Evolutionary conservation across 2,113 vertebrate species (phyloP).

Genomic region (Brachirus orientalis): DNA sequence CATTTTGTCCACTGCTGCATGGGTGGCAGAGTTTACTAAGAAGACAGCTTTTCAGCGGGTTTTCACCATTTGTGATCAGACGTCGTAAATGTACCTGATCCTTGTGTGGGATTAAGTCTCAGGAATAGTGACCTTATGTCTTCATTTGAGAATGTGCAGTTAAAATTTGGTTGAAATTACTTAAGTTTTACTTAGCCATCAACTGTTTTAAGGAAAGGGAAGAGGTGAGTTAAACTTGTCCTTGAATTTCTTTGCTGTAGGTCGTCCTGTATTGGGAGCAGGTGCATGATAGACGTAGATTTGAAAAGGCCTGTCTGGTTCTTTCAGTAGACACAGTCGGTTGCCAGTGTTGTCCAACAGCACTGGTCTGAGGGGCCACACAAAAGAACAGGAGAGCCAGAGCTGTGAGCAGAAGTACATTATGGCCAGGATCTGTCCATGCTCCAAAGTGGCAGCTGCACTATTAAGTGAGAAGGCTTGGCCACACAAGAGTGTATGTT

Average conservation of each 20-base stretch:
- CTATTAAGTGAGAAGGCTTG: slow-evolving; percentile 24
- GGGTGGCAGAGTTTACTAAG: slow-evolving; percentile 17
- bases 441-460: slow-evolving; percentile 71
- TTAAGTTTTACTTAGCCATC: no score
- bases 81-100: not conserved
- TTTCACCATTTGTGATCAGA: slow-evolving; percentile 3
- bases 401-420: slow-evolving; percentile 61
- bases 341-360: slow-evolving; percentile 46
- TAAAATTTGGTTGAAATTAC: not conserved
- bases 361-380: slow-evolving; percentile 35
- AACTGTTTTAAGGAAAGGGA: not conserved
- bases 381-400: slow-evolving; percentile 55
- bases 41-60: not conserved
- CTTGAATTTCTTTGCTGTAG: slow-evolving; percentile 31
- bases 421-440: slow-evolving; percentile 60
- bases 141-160: slow-evolving; percentile 1
- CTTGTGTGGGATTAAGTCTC: slow-evolving; percentile 18
- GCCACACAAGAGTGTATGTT: slow-evolving; percentile 23
- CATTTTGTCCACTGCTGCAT: slow-evolving; percentile 27
- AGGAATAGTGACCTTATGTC: no score
- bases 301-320: slow-evolving; percentile 26
- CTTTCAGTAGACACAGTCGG: slow-evolving; percentile 53
- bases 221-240: slow-evolving; percentile 15
- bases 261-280: slow-evolving; percentile 38
- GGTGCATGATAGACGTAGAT: slow-evolving; percentile 51